Conservation (phyloP, 1,140 invertebrate genomes). For the Thereuonema tuberculata region DNA sequence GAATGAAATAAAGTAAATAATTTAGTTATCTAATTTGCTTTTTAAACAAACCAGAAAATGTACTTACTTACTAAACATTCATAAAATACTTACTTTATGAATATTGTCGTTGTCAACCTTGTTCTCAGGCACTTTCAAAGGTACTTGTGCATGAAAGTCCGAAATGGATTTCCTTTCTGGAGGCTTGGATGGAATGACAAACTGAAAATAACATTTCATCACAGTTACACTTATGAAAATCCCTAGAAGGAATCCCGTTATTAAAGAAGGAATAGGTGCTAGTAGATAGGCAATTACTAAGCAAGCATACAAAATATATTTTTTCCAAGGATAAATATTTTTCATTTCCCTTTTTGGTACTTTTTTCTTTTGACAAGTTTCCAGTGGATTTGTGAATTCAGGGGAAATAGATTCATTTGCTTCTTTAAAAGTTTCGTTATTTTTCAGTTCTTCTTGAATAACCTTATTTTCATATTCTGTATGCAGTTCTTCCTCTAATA, state of each 20-base stretch:
- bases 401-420: neutral
- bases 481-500: neutral
- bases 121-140: too few species aligned
- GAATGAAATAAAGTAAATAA: too few species aligned
- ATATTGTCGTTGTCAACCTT: too few species aligned
- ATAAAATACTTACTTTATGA: too few species aligned
- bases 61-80: too few species aligned
- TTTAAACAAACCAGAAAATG: too few species aligned
- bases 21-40: too few species aligned
- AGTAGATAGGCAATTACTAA: neutral
- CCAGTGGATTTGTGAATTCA: neutral
- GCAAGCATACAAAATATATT: neutral
- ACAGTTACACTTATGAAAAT: too few species aligned
- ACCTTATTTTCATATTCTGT: neutral
- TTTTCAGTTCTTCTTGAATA: neutral
- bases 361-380: neutral
- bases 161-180: too few species aligned
- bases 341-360: neutral
- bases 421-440: neutral
- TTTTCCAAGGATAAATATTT: neutral
- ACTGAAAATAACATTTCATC: too few species aligned
- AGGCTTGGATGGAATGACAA: too few species aligned
- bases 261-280: constrained; percentile 3
- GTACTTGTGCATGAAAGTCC: too few species aligned
- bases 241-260: neutral